Evolutionary conservation across 2,113 vertebrate genomes (phyloP).

Genomic region (Sturnira hondurensis): DNA sequence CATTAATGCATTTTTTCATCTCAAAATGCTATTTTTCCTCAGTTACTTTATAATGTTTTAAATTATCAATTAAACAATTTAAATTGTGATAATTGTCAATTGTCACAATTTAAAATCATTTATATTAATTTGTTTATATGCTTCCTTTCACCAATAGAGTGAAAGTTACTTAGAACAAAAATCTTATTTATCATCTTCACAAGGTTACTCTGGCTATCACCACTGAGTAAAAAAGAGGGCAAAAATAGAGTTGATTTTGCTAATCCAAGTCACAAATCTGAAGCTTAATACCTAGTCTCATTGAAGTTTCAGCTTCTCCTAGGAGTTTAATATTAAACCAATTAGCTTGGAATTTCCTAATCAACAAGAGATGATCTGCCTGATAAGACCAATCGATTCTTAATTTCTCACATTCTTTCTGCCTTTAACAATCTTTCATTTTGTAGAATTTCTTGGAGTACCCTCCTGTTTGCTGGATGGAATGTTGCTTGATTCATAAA

Average conservation of each 20-base stretch:
- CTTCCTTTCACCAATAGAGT: background rate
- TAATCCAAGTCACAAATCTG: background rate
- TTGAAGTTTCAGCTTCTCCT: background rate
- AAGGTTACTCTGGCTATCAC: background rate
- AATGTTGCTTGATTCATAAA: background rate
- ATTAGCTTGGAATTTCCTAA: background rate
- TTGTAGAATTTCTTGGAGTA: background rate
- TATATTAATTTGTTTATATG: background rate
- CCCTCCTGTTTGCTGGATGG: background rate
- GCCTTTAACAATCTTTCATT: background rate
- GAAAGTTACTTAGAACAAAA: background rate
- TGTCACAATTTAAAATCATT: background rate
- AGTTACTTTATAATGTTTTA: background rate
- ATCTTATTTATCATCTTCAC: background rate
- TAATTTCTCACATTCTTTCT: background rate
- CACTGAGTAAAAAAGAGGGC: background rate
- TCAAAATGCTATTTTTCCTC: background rate
- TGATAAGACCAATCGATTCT: background rate
- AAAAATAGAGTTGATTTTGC: background rate
- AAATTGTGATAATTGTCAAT: background rate
- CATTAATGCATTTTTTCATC: background rate
- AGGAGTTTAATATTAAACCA: background rate
- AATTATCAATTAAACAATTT: background rate
- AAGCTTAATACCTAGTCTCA: background rate
- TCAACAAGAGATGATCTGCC: background rate